Percentiles rank a stretch among this genome's conserved stretches.
Evolutionary conservation across 2,888 invertebrate genomes (phyloP).

Genomic region (Pinctada fucata): DNA sequence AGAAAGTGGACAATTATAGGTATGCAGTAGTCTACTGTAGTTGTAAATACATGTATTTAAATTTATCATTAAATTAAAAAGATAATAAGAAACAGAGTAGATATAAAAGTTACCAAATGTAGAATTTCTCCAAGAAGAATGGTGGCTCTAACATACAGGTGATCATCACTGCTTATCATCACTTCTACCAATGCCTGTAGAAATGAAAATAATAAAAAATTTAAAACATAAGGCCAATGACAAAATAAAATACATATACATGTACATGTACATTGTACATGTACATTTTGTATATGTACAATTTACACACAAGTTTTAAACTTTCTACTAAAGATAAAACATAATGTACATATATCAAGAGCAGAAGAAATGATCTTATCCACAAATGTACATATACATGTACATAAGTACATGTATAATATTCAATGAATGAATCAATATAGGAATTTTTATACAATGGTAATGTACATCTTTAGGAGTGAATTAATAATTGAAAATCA

Average conservation of each 20-base stretch:
- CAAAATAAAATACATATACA: not conserved
- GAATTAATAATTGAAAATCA: too few relatives aligned
- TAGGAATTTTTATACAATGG: too few relatives aligned
- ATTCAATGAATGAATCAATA: too few relatives aligned
- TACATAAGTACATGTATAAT: too few relatives aligned
- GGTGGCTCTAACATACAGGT: conserved; percentile 93
- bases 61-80: too few relatives aligned
- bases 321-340: not conserved
- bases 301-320: not conserved
- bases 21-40: too few relatives aligned
- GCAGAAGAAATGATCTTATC: not conserved
- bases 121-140: conserved; percentile 92
- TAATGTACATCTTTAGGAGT: too few relatives aligned
- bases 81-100: too few relatives aligned
- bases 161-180: conserved; percentile 88
- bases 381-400: too few relatives aligned
- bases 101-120: conserved; percentile 81
- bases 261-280: too few relatives aligned
- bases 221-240: not conserved
- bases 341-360: not conserved
- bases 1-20: too few relatives aligned
- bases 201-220: not conserved
- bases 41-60: too few relatives aligned
- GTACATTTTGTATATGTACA: not conserved
- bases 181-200: conserved; percentile 89